These are phyloP conservation scores for Apodemia mormo DNA, from an alignment of 2,888 invertebrate species.

Conservation along the genomic window DNA sequence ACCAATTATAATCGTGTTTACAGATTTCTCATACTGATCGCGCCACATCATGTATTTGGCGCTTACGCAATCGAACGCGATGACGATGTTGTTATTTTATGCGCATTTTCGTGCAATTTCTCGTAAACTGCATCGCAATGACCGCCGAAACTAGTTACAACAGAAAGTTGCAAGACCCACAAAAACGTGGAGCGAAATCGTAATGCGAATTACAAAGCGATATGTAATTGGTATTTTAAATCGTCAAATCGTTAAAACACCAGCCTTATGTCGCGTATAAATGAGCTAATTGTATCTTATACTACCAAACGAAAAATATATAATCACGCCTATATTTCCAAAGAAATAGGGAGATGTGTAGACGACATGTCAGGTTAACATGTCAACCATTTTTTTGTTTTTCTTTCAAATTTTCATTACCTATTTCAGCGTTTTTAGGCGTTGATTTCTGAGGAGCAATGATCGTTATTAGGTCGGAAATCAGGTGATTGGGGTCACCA, in stretches of 20 bases:
- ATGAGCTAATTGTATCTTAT: too few species aligned
- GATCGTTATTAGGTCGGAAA: too few species aligned
- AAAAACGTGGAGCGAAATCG: slow-evolving; percentile 11
- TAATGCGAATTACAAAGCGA: slow-evolving; percentile 2
- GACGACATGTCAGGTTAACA: too few species aligned
- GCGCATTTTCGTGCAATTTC: background rate
- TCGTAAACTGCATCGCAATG: slow-evolving; percentile 12
- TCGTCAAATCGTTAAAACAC: background rate
- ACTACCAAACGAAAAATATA: too few species aligned
- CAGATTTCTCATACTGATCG: background rate
- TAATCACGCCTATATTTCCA: too few species aligned
- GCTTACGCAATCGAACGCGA: background rate
- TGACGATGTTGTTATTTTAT: slow-evolving; percentile 1
- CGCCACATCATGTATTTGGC: background rate
- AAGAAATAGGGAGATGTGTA: too few species aligned
- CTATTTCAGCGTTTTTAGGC: too few species aligned
- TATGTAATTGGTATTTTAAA: background rate
- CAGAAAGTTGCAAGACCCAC: slow-evolving; percentile 10
- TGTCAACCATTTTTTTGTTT: too few species aligned
- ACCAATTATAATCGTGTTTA: background rate
- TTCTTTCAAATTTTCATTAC: too few species aligned
- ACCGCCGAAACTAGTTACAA: background rate
- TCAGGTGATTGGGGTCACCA: too few species aligned
- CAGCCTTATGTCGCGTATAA: too few species aligned
- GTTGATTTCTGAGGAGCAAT: too few species aligned